Base-by-base conservation (phyloP, 2,113 vertebrate genomes). In the Xenotilapia flavipinnis region DNA sequence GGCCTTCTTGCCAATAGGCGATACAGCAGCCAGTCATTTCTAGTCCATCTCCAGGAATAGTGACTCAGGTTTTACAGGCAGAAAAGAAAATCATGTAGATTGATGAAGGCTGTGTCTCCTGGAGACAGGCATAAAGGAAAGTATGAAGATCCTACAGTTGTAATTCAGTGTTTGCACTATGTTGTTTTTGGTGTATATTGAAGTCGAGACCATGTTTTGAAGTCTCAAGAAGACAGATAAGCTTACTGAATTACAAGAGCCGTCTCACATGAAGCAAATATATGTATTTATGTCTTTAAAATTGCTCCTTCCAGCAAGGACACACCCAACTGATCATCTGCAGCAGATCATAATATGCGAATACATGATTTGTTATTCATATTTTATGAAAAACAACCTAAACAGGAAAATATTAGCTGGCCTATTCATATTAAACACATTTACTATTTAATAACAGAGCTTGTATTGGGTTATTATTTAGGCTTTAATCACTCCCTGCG, bases 11-110 rank as follows among this genome's bases (percentile, higher is more conserved):
- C 87, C 87, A 89, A 47, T 58, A 86, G 68, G 33, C 47, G 2
- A 58, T 55, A 15, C 55, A 70, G 10, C 82, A 85, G 81, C 77
- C 88, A 58, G 82, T 38, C 79, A 28, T 54, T 40, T 84, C 23
- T 51, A 36, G 65, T 53, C 86, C 81, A 17, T 80, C 86, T 93
- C 90, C 91, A 88, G 81, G 85, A 94, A 90, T 60, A 88, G 85
- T 87, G 90, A 94, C 83, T 94, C 90, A 89, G 85, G 80, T 85
- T 87, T 82, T 85, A 79, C 62, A 89, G 80, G 42, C 73, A 54
- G 28, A 40, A 45, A 80, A 80, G 49, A 56, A 47, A 88, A 90
- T 83, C 26, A 4, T 87, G 87, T 40, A 23, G 53, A 86, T 70
- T 84, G 55, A 83, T 79, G 21, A 81, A 81, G 45, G 19, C 58